Percentiles rank a stretch among this genome's conserved stretches.
Evolutionary conservation across 2,888 invertebrate genomes (phyloP).

Genomic region (Tolmerus cingulatus): DNA sequence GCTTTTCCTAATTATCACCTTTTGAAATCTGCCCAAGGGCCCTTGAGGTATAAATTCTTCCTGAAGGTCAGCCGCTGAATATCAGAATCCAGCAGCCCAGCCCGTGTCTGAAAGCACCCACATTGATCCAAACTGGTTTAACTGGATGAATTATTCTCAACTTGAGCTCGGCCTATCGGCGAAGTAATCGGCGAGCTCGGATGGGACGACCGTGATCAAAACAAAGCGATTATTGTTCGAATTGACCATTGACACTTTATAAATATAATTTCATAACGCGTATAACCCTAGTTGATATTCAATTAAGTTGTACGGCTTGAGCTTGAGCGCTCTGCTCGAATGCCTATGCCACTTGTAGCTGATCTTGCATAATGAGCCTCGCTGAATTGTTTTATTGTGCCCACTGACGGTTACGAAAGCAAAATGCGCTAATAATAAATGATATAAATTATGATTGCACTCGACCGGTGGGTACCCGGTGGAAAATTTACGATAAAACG

Average conservation of each 20-base stretch:
- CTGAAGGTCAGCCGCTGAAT: neutral
- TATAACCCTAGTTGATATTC: slow-evolving; percentile 5
- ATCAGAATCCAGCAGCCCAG: neutral
- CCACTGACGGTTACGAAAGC: neutral
- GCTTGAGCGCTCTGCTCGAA: neutral
- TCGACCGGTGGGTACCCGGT: neutral
- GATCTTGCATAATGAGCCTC: neutral
- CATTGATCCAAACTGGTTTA: slow-evolving; percentile 8
- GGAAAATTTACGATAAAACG: neutral
- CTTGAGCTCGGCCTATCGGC: neutral
- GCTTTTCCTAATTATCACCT: neutral
- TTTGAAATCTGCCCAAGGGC: slow-evolving; percentile 13
- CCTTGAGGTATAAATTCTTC: neutral
- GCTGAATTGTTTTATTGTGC: slow-evolving; percentile 2
- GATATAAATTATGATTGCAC: slow-evolving; percentile 9
- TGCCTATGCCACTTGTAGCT: neutral
- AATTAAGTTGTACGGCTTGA: neutral
- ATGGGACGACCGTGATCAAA: neutral
- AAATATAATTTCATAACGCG: slow-evolving; percentile 20
- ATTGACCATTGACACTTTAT: slow-evolving; percentile 20
- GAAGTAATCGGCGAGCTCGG: neutral
- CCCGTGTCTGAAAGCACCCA: neutral
- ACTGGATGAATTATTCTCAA: neutral
- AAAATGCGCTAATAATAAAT: slow-evolving; percentile 7
- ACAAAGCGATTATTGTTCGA: slow-evolving; percentile 8